These are phyloP conservation scores for Tinea semifulvella DNA, from an alignment of 2,888 invertebrate genomes.

Conservation along the genomic window DNA sequence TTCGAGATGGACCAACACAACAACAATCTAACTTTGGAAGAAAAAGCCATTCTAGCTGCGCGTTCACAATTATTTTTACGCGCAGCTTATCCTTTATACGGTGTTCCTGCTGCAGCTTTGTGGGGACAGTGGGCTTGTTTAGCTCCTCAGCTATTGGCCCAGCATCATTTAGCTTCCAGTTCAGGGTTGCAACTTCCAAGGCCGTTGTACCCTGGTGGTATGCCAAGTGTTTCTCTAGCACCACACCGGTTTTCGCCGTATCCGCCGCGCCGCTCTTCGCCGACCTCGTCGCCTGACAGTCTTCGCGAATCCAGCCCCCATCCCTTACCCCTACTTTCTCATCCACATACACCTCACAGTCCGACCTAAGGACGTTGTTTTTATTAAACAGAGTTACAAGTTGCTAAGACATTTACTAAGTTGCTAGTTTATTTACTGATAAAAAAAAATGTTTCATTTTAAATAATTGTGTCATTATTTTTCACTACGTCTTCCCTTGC, in stretches of 20 bases:
- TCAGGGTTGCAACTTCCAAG: constrained; percentile 57
- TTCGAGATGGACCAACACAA: constrained; percentile 77
- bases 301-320: constrained; percentile 61
- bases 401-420: no score
- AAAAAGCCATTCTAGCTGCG: constrained; percentile 80
- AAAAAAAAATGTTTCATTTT: no score
- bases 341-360: constrained; percentile 48
- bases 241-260: constrained; percentile 72
- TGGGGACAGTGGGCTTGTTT: constrained; percentile 80
- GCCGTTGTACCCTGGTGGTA: constrained; percentile 55
- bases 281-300: constrained; percentile 70
- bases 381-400: no score
- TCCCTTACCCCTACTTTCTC: constrained; percentile 39
- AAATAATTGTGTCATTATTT: no score
- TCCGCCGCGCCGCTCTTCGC: constrained; percentile 56
- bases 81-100: constrained; percentile 71
- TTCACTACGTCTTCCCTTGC: no score
- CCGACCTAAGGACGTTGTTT: constrained; percentile 46
- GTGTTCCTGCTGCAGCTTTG: constrained; percentile 64
- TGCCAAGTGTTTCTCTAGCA: constrained; percentile 52
- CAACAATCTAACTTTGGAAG: constrained; percentile 77
- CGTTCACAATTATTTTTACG: constrained; percentile 78
- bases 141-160: constrained; percentile 71
- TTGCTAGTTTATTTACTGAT: no score
- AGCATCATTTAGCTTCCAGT: constrained; percentile 68